Conservation (phyloP, 2,888 invertebrate species). For the Sinotaia quadrata region DNA sequence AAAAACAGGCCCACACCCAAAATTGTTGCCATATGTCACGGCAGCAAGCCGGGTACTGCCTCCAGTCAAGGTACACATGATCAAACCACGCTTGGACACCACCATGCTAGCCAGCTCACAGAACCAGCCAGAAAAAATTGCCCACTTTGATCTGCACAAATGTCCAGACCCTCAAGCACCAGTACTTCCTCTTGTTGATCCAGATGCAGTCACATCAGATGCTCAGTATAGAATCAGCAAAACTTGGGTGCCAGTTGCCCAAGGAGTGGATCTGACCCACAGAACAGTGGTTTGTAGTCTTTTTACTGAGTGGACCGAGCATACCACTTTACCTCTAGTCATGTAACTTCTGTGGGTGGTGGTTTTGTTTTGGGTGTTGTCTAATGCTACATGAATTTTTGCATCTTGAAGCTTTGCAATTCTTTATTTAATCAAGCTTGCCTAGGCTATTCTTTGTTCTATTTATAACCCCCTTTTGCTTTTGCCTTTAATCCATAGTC, state of each 20-base stretch:
- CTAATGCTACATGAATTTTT: too few species aligned
- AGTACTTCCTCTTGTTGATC: too few species aligned
- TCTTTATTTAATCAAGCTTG: too few species aligned
- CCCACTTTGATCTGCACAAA: constrained; percentile 1
- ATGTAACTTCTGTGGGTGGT: too few species aligned
- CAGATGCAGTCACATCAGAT: background rate
- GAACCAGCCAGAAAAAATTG: background rate
- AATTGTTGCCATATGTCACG: constrained; percentile 46
- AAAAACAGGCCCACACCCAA: constrained; percentile 54
- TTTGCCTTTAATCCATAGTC: too few species aligned
- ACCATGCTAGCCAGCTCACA: background rate
- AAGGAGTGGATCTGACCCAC: constrained; percentile 10
- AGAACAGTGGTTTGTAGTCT: constrained; percentile 21
- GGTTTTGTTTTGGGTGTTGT: too few species aligned
- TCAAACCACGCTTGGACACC: constrained; percentile 43
- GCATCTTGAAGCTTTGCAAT: too few species aligned
- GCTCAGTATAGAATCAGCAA: constrained; percentile 20
- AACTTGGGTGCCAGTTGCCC: constrained; percentile 13
- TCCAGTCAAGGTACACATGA: constrained; percentile 58
- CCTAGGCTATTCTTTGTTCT: too few species aligned
- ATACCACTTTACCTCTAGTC: too few species aligned
- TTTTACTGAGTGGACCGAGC: too few species aligned
- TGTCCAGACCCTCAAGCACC: too few species aligned
- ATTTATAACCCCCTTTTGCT: too few species aligned
- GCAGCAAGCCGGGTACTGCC: constrained; percentile 57